A percentile compares a stretch with the other conserved stretches of the same genome.
Conservation (phyloP, 2,888 invertebrate genomes). For the Calameuta pallipes region DNA sequence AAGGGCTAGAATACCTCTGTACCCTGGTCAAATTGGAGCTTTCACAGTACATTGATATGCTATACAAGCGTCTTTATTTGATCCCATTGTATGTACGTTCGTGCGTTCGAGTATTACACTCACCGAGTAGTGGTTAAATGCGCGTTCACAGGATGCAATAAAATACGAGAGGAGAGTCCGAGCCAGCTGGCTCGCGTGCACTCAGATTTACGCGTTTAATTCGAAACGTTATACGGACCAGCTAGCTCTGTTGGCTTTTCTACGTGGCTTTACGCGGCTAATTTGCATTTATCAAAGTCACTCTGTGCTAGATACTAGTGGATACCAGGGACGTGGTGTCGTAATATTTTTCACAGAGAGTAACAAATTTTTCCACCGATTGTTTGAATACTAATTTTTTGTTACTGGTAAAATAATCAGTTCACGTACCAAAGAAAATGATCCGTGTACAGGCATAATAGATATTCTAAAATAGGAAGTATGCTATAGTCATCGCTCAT, state of each 20-base stretch:
- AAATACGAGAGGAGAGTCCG: background rate
- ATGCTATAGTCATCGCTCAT: background rate
- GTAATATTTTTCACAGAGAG: background rate
- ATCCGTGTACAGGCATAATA: background rate
- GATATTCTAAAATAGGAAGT: background rate
- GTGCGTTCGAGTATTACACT: background rate
- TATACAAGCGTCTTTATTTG: background rate
- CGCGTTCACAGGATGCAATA: background rate
- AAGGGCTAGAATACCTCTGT: background rate
- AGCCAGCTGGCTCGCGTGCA: constrained; percentile 6
- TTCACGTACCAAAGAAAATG: background rate
- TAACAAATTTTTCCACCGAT: background rate
- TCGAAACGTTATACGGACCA: background rate
- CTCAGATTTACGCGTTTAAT: constrained; percentile 8
- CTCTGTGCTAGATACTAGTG: background rate
- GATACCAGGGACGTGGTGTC: background rate
- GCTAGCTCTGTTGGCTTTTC: background rate
- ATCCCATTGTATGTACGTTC: background rate
- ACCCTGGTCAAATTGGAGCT: background rate
- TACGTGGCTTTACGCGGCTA: background rate
- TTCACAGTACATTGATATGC: background rate
- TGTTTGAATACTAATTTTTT: background rate
- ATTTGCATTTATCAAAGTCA: background rate
- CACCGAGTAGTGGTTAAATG: constrained; percentile 1
- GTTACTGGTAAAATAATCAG: background rate